These are phyloP conservation scores for Tethea ocularis DNA, from an alignment of 2,888 invertebrate genomes.

Conservation along the genomic window DNA sequence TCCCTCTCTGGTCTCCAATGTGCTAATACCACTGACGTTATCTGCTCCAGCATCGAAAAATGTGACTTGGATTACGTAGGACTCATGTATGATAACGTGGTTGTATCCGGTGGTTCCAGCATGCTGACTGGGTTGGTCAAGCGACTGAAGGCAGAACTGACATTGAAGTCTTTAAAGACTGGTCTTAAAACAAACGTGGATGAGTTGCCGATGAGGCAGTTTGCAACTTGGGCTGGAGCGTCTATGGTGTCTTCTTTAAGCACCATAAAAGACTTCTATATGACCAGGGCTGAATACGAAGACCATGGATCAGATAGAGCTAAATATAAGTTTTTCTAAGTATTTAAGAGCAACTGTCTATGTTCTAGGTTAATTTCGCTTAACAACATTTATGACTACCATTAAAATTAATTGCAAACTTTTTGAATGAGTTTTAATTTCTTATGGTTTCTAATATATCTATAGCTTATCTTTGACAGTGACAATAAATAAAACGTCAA, in stretches of 20 bases:
- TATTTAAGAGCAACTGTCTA: neutral
- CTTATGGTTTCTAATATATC: neutral
- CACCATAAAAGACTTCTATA: slow-evolving; percentile 97
- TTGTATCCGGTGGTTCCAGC: slow-evolving; percentile 92
- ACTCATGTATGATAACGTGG: slow-evolving; percentile 93
- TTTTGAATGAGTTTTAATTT: neutral
- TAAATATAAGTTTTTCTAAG: slow-evolving; percentile 96
- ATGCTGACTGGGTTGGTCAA: slow-evolving; percentile 96
- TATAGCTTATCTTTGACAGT: neutral
- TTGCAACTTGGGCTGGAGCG: slow-evolving; percentile 98
- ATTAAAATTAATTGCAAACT: neutral
- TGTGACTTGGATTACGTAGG: slow-evolving; percentile 92
- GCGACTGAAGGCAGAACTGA: slow-evolving; percentile 94
- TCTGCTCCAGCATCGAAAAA: slow-evolving; percentile 83
- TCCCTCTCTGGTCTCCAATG: slow-evolving; percentile 90
- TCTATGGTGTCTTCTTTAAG: slow-evolving; percentile 96
- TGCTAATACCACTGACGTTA: slow-evolving; percentile 87
- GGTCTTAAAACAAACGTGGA: slow-evolving; percentile 89
- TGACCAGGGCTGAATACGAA: slow-evolving; percentile 96
- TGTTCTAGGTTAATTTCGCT: neutral
- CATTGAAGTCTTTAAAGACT: slow-evolving; percentile 71
- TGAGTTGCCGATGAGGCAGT: slow-evolving; percentile 94
- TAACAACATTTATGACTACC: no score
- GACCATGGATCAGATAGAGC: slow-evolving; percentile 95
- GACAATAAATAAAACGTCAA: neutral